Conservation (phyloP, 35 echinoderm and acorn worm species). For the Holothuria glaberrima region DNA sequence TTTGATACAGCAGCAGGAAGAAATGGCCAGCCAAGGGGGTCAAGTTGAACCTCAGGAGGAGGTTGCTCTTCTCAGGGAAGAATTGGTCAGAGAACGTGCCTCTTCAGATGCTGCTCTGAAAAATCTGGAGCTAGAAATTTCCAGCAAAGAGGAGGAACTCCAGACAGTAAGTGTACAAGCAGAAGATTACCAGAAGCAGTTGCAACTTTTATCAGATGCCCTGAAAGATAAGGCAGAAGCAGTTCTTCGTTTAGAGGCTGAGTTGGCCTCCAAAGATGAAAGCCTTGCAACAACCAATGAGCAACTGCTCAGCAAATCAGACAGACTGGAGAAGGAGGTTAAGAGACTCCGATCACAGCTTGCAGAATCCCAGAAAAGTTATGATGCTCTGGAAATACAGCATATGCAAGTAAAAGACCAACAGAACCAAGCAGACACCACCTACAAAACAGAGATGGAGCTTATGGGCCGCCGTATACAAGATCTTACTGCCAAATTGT, state of each 20-base stretch:
- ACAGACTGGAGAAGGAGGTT: slow-evolving; percentile 75
- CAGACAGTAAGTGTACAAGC: slow-evolving; percentile 40
- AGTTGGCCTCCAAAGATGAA: slow-evolving; percentile 43
- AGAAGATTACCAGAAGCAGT: slow-evolving; percentile 43
- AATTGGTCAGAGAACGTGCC: background rate
- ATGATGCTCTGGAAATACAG: slow-evolving; percentile 85
- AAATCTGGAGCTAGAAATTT: slow-evolving; percentile 42
- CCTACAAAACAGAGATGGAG: slow-evolving; percentile 70
- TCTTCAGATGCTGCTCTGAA: slow-evolving; percentile 24
- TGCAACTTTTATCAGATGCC: slow-evolving; percentile 55
- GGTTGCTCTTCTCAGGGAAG: slow-evolving; percentile 39
- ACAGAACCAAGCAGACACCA: slow-evolving; percentile 62
- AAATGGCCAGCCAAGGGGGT: background rate
- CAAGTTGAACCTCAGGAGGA: background rate
- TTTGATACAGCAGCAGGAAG: background rate
- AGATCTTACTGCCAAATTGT: slow-evolving; percentile 90
- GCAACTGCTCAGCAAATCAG: slow-evolving; percentile 65
- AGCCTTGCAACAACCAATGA: slow-evolving; percentile 2
- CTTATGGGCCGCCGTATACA: slow-evolving; percentile 90
- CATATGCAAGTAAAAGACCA: slow-evolving; percentile 75
- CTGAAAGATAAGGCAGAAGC: slow-evolving; percentile 62
- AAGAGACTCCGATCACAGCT: slow-evolving; percentile 81
- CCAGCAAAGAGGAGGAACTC: slow-evolving; percentile 35
- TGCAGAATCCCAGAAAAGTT: slow-evolving; percentile 64
- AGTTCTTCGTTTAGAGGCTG: slow-evolving; percentile 46